These are phyloP conservation scores for Drosophila dunni DNA, from an alignment of 1,140 invertebrate species.

Conservation along the genomic window DNA sequence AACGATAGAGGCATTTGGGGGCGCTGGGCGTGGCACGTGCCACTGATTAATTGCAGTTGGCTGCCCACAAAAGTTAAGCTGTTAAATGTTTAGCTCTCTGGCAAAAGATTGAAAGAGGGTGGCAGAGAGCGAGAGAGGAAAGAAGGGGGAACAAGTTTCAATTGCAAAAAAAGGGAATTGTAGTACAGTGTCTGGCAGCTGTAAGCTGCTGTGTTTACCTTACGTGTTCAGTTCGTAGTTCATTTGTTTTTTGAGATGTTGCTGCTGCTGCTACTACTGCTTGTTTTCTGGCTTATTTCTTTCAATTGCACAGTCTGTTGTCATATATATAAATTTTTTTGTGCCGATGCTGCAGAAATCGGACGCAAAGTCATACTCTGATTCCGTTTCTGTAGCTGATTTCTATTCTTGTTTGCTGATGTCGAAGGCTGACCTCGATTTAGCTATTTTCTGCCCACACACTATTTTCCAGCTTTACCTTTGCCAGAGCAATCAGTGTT, in stretches of 20 bases:
- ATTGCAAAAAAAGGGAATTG: slow-evolving; percentile 20
- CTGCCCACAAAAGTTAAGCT: slow-evolving; percentile 41
- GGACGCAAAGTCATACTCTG: slow-evolving; percentile 4
- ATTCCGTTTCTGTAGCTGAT: slow-evolving; percentile 10
- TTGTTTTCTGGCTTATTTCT: slow-evolving; percentile 51
- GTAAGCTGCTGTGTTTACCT: slow-evolving; percentile 60
- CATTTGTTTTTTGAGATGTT: slow-evolving; percentile 68
- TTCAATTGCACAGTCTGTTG: slow-evolving; percentile 36
- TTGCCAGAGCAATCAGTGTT: slow-evolving; percentile 40
- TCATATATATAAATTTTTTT: slow-evolving; percentile 24
- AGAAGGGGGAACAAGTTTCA: slow-evolving; percentile 1
- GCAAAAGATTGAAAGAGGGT: neutral
- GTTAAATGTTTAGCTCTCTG: slow-evolving; percentile 46
- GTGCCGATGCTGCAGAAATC: slow-evolving; percentile 37
- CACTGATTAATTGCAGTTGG: slow-evolving; percentile 75
- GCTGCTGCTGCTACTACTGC: slow-evolving; percentile 32
- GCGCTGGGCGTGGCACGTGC: slow-evolving; percentile 64
- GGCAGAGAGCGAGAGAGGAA: neutral
- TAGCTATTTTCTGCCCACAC: slow-evolving; percentile 11
- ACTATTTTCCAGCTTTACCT: neutral
- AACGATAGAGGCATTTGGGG: slow-evolving; percentile 43
- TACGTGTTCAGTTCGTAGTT: slow-evolving; percentile 73
- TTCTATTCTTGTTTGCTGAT: slow-evolving; percentile 30
- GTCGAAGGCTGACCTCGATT: slow-evolving; percentile 36
- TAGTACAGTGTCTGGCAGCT: slow-evolving; percentile 4